Evolutionary conservation across 1,140 invertebrate genomes (phyloP).

Genomic region (Patella vulgata): DNA sequence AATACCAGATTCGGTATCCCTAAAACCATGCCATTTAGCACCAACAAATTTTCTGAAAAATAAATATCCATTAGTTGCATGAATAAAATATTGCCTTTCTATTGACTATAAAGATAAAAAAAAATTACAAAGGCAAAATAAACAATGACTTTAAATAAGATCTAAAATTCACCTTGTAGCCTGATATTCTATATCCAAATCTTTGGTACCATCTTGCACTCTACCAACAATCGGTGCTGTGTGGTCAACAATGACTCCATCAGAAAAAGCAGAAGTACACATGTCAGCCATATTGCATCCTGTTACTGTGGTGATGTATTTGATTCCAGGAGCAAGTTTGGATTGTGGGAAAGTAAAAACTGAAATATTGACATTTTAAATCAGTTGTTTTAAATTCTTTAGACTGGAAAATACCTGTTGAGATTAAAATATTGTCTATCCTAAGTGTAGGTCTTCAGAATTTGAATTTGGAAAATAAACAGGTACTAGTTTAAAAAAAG

Average conservation of each 20-base stretch:
- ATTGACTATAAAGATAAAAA: too few relatives aligned
- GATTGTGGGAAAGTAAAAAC: slow-evolving; percentile 22
- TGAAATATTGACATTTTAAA: slow-evolving; percentile 10
- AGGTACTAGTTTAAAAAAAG: too few relatives aligned
- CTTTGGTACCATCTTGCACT: slow-evolving; percentile 33
- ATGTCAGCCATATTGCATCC: slow-evolving; percentile 39
- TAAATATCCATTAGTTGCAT: too few relatives aligned
- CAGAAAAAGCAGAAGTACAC: slow-evolving; percentile 36
- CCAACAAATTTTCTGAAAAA: slow-evolving; percentile 31
- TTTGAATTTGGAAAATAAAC: too few relatives aligned
- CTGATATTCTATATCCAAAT: slow-evolving; percentile 42
- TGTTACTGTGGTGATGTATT: slow-evolving; percentile 41
- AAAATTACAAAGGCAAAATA: too few relatives aligned
- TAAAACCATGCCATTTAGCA: slow-evolving; percentile 42
- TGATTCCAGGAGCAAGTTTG: slow-evolving; percentile 27
- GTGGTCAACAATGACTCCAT: slow-evolving; percentile 45
- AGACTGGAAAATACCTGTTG: too few relatives aligned
- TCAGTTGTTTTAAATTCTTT: not conserved
- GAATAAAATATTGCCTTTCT: too few relatives aligned
- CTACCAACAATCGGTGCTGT: slow-evolving; percentile 33
- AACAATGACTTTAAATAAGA: too few relatives aligned
- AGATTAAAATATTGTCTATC: too few relatives aligned
- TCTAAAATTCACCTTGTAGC: slow-evolving; percentile 23
- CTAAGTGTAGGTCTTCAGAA: too few relatives aligned
- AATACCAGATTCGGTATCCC: slow-evolving; percentile 36